Evolutionary conservation across 2,797 vertebrate genomes (phyloP).

Genomic region (Carapus acus): DNA sequence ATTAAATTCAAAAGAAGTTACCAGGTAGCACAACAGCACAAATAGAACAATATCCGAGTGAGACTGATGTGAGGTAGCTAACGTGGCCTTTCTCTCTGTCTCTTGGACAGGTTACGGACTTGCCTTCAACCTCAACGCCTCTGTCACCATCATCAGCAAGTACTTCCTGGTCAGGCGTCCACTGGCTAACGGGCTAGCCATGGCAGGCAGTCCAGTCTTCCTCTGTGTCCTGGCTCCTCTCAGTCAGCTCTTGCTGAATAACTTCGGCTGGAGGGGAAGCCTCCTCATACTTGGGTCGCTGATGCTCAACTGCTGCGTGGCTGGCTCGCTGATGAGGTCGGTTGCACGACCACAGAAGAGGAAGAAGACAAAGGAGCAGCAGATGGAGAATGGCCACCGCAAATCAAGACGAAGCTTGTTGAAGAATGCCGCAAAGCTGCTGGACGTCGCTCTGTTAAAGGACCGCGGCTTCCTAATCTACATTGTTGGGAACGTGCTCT

Average conservation of each 20-base stretch:
- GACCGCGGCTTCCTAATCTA: constrained; percentile 81
- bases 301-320: constrained; percentile 80
- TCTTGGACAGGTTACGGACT: constrained; percentile 75
- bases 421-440: constrained; percentile 59
- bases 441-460: constrained; percentile 79
- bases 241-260: constrained; percentile 74
- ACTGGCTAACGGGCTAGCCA: constrained; percentile 77
- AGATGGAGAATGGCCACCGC: not conserved
- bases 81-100: constrained; percentile 23
- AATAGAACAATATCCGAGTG: no score
- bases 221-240: constrained; percentile 74
- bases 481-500: constrained; percentile 75
- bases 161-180: constrained; percentile 78
- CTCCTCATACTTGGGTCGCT: constrained; percentile 79
- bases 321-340: constrained; percentile 80
- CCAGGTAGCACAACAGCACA: no score
- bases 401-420: constrained; percentile 48
- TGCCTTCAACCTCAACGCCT: constrained; percentile 81
- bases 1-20: no score
- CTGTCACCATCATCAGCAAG: constrained; percentile 82
- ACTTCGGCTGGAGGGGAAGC: constrained; percentile 80
- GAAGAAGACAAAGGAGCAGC: constrained; percentile 24
- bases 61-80: no score
- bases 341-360: constrained; percentile 16
- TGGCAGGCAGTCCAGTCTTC: constrained; percentile 80